phyloP scores from a whole-genome alignment of 35 echinoderm and acorn worm species.

The Ophioderma brevispina region DNA sequence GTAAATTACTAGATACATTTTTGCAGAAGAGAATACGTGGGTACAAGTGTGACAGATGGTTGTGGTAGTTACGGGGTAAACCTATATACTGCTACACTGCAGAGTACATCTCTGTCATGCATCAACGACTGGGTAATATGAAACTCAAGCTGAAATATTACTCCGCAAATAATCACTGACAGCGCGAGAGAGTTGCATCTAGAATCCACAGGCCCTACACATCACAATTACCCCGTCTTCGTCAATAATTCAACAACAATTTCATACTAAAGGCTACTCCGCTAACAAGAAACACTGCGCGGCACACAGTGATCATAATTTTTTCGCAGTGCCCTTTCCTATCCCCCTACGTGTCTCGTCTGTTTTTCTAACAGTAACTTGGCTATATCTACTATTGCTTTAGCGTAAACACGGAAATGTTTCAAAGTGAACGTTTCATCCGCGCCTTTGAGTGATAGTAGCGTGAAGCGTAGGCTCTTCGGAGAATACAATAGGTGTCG shows the following conservation, averaged over 20 bases:
- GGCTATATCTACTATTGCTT: background rate
- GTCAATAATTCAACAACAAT: conserved; percentile 42
- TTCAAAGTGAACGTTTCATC: background rate
- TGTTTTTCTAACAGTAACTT: background rate
- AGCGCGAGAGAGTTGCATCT: conserved; percentile 17
- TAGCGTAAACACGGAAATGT: background rate
- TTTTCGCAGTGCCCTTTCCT: too few relatives aligned
- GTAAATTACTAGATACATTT: too few relatives aligned
- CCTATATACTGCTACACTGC: background rate
- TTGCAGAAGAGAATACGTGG: too few relatives aligned
- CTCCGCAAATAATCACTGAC: conserved; percentile 47
- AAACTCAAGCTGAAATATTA: conserved; percentile 41
- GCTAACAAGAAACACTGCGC: background rate
- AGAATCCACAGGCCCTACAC: background rate
- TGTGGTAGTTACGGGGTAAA: background rate
- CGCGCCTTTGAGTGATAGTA: background rate
- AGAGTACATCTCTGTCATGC: conserved; percentile 15
- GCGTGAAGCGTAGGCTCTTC: background rate
- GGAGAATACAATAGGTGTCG: background rate
- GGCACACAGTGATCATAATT: too few relatives aligned
- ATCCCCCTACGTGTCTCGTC: background rate
- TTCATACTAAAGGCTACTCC: conserved; percentile 16
- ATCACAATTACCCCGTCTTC: conserved; percentile 33
- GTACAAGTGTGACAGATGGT: conserved; percentile 13
- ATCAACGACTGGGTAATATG: conserved; percentile 27